Conservation (phyloP, 1,140 invertebrate species). For the Zaprionus ghesquierei region DNA sequence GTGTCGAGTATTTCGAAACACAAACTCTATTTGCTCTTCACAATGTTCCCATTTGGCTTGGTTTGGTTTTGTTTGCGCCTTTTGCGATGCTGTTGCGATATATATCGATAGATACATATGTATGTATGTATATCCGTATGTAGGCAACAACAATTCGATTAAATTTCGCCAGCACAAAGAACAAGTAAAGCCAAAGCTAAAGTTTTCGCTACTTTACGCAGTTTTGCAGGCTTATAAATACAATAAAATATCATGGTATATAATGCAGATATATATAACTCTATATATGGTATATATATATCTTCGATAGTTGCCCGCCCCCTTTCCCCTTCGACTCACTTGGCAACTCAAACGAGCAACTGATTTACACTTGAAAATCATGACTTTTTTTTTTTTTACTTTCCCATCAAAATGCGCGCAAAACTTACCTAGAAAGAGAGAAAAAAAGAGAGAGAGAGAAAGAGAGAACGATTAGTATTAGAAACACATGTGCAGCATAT, state of each 20-base stretch:
- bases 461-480: background rate
- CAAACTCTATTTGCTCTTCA: conserved; percentile 29
- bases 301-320: background rate
- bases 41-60: conserved; percentile 15
- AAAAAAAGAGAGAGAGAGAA: conserved; percentile 1
- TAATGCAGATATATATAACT: no score
- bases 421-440: conserved; percentile 59
- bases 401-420: background rate
- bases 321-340: background rate
- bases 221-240: no score
- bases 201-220: no score
- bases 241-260: no score
- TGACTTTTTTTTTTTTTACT: no score
- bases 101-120: no score
- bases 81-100: background rate
- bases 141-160: background rate
- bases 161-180: no score
- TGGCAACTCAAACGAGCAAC: background rate
- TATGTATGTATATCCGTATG: background rate
- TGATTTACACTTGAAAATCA: background rate
- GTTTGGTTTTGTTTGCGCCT: background rate
- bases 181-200: no score
- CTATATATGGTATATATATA: background rate
- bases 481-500: background rate
- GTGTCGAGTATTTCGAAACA: background rate